Evolutionary conservation across 2,113 vertebrate species (phyloP).

Genomic region (Epinephelus moara): DNA sequence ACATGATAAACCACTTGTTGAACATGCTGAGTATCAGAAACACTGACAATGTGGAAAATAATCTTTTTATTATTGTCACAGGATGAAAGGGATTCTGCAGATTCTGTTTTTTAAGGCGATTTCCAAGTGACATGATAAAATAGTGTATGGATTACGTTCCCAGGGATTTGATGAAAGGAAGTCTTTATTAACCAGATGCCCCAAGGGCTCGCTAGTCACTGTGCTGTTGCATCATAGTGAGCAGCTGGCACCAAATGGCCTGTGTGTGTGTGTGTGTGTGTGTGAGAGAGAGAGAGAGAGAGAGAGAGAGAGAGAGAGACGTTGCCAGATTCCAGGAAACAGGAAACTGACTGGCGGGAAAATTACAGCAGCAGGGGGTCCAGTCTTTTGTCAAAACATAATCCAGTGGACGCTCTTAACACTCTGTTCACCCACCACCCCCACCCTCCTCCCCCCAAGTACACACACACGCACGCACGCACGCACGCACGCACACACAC

Average conservation of each 20-base stretch:
- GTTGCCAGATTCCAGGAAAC: slow-evolving; percentile 75
- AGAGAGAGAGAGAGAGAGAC: slow-evolving; percentile 22
- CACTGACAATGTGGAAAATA: slow-evolving; percentile 34
- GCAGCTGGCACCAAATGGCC: slow-evolving; percentile 67
- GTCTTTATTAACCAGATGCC: slow-evolving; percentile 70
- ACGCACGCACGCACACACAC: slow-evolving; percentile 2
- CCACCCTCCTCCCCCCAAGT: neutral
- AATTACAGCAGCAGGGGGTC: slow-evolving; percentile 63
- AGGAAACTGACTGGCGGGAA: slow-evolving; percentile 78
- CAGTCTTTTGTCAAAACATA: slow-evolving; percentile 72
- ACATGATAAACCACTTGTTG: slow-evolving; percentile 32
- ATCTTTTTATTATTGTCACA: slow-evolving; percentile 54
- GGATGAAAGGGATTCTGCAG: slow-evolving; percentile 50
- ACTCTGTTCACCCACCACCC: neutral
- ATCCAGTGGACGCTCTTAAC: slow-evolving; percentile 59
- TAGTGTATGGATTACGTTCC: slow-evolving; percentile 70
- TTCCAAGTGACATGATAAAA: slow-evolving; percentile 49
- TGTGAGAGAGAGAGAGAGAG: slow-evolving; percentile 47
- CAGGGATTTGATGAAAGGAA: slow-evolving; percentile 68
- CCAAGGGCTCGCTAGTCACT: slow-evolving; percentile 46
- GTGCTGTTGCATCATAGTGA: slow-evolving; percentile 67
- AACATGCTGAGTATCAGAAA: slow-evolving; percentile 19
- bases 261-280: slow-evolving; percentile 35
- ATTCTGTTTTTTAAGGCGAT: slow-evolving; percentile 61
- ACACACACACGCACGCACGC: slow-evolving; percentile 22